Percentiles rank a stretch among this genome's conserved stretches.
Conservation (phyloP, 2,888 invertebrate genomes). For the Onchidella celtica region DNA sequence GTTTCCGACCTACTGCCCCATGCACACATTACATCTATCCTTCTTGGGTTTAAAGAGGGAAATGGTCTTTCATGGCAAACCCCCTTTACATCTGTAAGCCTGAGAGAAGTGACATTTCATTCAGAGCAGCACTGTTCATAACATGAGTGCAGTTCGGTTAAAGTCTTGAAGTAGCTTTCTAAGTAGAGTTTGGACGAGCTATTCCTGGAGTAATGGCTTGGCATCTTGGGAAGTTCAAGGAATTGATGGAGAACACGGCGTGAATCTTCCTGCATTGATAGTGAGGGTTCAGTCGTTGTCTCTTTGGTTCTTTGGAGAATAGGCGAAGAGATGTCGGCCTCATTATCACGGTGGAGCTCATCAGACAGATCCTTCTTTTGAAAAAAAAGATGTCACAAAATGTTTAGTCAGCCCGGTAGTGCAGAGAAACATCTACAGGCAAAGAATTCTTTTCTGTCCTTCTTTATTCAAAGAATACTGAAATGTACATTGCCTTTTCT, state of each 20-base stretch:
- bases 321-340: background rate
- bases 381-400: background rate
- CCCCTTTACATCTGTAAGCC: background rate
- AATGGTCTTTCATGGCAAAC: background rate
- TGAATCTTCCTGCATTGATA: conserved; percentile 12
- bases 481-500: background rate
- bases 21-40: background rate
- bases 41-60: background rate
- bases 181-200: background rate
- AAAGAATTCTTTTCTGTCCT: background rate
- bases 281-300: conserved; percentile 4
- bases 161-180: background rate
- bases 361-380: background rate
- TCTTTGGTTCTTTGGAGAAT: conserved; percentile 6
- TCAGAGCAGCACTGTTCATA: background rate
- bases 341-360: background rate
- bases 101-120: background rate
- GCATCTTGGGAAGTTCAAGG: conserved; percentile 14
- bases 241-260: conserved; percentile 6
- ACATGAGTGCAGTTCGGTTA: background rate
- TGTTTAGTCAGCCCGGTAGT: background rate
- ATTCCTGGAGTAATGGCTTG: background rate
- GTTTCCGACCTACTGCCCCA: too few relatives aligned
- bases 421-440: background rate
- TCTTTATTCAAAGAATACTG: background rate